Conservation (phyloP, 2,797 vertebrate genomes). For the Diplodus puntazzo region DNA sequence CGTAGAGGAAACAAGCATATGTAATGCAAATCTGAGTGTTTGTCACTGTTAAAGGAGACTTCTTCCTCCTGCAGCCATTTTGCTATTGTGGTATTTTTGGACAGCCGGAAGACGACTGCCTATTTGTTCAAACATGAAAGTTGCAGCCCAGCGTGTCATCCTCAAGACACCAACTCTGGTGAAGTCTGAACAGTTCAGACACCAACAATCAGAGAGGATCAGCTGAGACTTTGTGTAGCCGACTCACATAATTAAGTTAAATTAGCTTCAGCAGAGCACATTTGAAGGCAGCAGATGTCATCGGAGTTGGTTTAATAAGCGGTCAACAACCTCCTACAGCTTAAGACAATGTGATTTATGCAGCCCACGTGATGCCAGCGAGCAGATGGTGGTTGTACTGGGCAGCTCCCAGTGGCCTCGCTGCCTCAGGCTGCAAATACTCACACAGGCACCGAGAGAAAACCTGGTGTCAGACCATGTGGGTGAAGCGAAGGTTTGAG, state of each 20-base stretch:
- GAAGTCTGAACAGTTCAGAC: background rate
- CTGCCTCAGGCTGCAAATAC: slow-evolving; percentile 19
- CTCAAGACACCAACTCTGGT: background rate
- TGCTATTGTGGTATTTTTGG: too few species aligned
- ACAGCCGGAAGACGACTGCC: too few species aligned
- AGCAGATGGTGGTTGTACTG: slow-evolving; percentile 27
- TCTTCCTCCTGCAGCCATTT: too few species aligned
- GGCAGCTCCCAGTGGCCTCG: slow-evolving; percentile 2
- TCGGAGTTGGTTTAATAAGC: background rate
- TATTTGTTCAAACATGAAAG: too few species aligned
- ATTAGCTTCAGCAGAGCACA: background rate
- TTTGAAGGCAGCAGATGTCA: too few species aligned
- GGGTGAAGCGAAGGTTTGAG: background rate
- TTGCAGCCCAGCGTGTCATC: too few species aligned
- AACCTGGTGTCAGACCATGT: background rate
- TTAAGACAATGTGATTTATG: too few species aligned
- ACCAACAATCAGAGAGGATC: background rate
- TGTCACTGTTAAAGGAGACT: too few species aligned
- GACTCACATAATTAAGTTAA: background rate
- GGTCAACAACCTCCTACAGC: background rate
- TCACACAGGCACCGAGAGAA: background rate
- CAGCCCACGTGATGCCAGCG: background rate
- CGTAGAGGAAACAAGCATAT: too few species aligned
- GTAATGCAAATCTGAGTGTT: too few species aligned
- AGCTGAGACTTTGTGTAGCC: background rate